Evolutionary conservation across 1,140 invertebrate genomes (phyloP).

Genomic region (Dreissena rostriformis): DNA sequence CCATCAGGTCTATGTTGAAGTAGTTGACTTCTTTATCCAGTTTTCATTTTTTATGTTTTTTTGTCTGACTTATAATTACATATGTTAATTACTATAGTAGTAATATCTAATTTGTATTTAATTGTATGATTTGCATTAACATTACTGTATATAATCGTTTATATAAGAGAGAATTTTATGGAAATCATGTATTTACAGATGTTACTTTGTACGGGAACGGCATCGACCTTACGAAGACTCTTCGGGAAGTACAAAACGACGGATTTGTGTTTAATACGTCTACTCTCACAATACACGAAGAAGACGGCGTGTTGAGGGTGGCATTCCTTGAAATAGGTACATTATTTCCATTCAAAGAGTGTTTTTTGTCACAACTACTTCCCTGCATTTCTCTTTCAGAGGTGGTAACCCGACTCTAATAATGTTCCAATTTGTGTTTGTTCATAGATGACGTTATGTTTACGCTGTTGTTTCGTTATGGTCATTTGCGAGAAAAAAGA

Average conservation of each 20-base stretch:
- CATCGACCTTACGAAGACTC: background rate
- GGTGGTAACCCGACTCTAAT: background rate
- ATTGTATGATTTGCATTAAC: too few species aligned
- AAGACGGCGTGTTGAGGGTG: background rate
- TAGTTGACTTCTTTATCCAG: too few species aligned
- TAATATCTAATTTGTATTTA: too few species aligned
- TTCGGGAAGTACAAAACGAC: background rate
- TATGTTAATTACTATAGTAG: too few species aligned
- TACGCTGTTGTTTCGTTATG: background rate
- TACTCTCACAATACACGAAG: background rate
- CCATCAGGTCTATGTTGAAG: too few species aligned
- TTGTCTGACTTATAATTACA: too few species aligned
- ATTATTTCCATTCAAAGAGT: background rate
- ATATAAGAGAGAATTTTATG: too few species aligned
- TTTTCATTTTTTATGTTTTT: too few species aligned
- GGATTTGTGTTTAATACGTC: background rate
- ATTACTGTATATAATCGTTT: too few species aligned
- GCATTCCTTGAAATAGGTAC: background rate
- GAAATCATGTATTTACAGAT: background rate
- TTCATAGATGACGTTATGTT: too few species aligned
- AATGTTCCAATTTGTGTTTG: background rate
- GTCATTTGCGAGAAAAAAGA: background rate
- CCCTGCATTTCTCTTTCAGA: background rate
- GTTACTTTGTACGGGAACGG: background rate
- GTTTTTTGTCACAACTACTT: background rate